Base-by-base conservation (phyloP, 2,113 vertebrate species). In the Sterrhoptilus dennistouni region DNA sequence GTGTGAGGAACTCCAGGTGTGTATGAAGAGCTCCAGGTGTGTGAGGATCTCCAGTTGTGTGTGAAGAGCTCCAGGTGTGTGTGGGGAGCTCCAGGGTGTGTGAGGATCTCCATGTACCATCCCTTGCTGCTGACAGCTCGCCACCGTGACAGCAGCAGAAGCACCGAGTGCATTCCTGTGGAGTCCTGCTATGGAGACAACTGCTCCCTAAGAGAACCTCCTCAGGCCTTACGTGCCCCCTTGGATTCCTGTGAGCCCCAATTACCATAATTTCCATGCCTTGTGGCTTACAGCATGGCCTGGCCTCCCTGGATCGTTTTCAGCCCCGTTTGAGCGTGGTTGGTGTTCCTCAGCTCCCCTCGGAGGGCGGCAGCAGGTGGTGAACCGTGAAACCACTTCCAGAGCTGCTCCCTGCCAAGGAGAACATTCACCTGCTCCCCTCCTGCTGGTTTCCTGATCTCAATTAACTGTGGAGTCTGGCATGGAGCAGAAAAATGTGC, bases 31-130 rank as follows among this genome's bases (percentile, higher is more conserved):
- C 16, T 56, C 7, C 38, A 9, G 17, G 6, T 14, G 14, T 31
- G 0, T 23, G 11, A 47, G 54, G 54, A 29, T 5, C 11, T 59
- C 14, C 25, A 45, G 14, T 1, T 22, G 10, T 22, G 5, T 0
- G 3, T 36, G 12, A 49, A 8, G 15, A 19, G 2, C 11, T 60
- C 27, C 27, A 24, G 20, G 1, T 29, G 20, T 60, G 9, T 0
- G 1, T 60, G 15, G 31, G 14, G 25, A 18, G 5, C 5, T 60
- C 23, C 18, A 12, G 14, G 2, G 31, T 57, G 8, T 0, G 3
- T 45, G 13, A 44, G 17, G 53, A 63, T 5, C 52, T 57, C 20
- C 60, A 66, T 31, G 50, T 57, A 8, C 12, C 10, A 4, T 44
- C 69, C 31, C 14, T 36, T 56, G 36, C 63, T 69, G 49, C 79